Base-by-base conservation (phyloP, 1,140 invertebrate genomes). In the Meloidogyne chitwoodi region DNA sequence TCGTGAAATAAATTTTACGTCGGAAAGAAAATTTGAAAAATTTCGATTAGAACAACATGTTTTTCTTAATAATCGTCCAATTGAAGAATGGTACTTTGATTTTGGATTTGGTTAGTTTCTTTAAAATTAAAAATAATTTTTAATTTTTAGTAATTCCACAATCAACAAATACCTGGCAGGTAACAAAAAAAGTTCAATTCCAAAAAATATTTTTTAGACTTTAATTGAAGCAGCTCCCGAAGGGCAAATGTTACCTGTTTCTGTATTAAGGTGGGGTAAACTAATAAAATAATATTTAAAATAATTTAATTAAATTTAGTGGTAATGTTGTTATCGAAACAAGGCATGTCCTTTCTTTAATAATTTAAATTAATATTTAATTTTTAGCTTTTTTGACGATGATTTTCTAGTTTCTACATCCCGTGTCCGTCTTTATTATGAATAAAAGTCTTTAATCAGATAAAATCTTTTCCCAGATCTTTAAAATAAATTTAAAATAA, bases 221-320 rank as follows among this genome's bases (percentile, higher is more conserved):
- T 56, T 80, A 2, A 96, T 99, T 82, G 94, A 98, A 90, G 95
- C 96, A 48, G 96, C 97, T 0, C 96, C 96, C 3, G 96, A 99
- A 89, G 96, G 93, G 77, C 94, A 99, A 90, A 99, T 99, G 96
- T 97, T 99, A 94, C 96, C 97, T 62, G 95, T 96, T 1, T 94
- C 93, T 89, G 91, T 98, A 66, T 29, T 77, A 77, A 77, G 75
- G 75, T 77, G 26, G 26, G 26, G 10, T 22, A 27, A 19, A 22
- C 1, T 70, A 12, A 44, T 19, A 26, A 79, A 74, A 31, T 2
- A 66, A 22, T n/a, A n/a, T 14, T 67, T 22, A 26, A 27, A 64
- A 64, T 27, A 8, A 31, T 68, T 10, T 38, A 24, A 12, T 31
- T 38, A 6, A 69, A 38, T 92, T 78, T 90, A 97, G 94, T 90